Percentiles rank a stretch among this genome's conserved stretches.
Conservation (phyloP, 2,797 vertebrate genomes). For the Sebastolobus altivelis region DNA sequence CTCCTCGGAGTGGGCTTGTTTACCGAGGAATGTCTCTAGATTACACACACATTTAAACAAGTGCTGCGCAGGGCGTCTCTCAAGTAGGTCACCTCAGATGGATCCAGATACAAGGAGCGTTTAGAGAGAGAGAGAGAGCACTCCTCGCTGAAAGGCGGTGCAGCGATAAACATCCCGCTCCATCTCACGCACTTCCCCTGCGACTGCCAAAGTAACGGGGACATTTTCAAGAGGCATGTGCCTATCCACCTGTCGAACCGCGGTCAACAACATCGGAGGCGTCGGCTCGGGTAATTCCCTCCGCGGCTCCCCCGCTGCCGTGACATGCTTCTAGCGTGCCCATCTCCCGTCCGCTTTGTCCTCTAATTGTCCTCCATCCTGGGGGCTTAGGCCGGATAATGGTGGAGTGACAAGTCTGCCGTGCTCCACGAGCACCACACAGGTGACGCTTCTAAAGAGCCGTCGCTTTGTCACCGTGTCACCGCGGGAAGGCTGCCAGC, state of each 20-base stretch:
- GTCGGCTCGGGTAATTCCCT: slow-evolving; percentile 31
- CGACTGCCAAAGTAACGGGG: slow-evolving; percentile 17
- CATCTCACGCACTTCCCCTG: background rate
- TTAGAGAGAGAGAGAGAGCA: slow-evolving; percentile 28
- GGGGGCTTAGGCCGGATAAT: slow-evolving; percentile 39
- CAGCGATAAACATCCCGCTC: slow-evolving; percentile 25
- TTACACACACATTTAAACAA: slow-evolving; percentile 63
- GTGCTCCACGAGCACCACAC: background rate
- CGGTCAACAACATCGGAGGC: slow-evolving; percentile 22
- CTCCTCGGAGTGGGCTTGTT: slow-evolving; percentile 57
- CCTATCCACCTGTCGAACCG: slow-evolving; percentile 41
- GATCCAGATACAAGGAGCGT: slow-evolving; percentile 35
- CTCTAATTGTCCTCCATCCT: slow-evolving; percentile 58
- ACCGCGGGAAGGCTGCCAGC: slow-evolving; percentile 57
- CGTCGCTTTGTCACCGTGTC: slow-evolving; percentile 52
- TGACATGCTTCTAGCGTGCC: slow-evolving; percentile 15
- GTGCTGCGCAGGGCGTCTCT: slow-evolving; percentile 39
- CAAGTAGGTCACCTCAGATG: slow-evolving; percentile 59
- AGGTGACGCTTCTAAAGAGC: slow-evolving; percentile 57
- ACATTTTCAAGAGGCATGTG: slow-evolving; percentile 41
- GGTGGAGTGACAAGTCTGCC: slow-evolving; percentile 47
- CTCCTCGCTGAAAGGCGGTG: slow-evolving; percentile 33
- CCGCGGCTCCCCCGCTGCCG: background rate
- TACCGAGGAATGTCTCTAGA: slow-evolving; percentile 54
- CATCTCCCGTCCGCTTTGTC: slow-evolving; percentile 37